phyloP scores from a whole-genome alignment of 2,888 invertebrate species.

The Linhomoeus sp. region DNA sequence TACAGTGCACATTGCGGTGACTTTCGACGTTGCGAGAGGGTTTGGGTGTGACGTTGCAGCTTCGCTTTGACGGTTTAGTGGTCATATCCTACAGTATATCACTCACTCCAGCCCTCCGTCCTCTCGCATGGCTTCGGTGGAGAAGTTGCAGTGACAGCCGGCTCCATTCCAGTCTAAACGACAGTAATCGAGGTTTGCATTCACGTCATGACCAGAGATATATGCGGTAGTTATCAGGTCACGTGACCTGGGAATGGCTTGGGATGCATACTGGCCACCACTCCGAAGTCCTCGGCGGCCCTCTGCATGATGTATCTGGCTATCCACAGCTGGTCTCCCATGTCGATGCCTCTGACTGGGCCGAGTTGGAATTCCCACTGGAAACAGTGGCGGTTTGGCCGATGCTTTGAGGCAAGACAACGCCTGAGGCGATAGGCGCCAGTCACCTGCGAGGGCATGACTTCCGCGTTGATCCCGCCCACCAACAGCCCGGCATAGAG shows the following conservation, averaged over 20 bases:
- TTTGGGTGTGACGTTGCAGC: too few relatives aligned
- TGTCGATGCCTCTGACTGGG: constrained; percentile 58
- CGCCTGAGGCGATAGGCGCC: too few relatives aligned
- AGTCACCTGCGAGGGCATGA: constrained; percentile 26
- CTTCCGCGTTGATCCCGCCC: constrained; percentile 80
- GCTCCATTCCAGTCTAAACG: constrained; percentile 33
- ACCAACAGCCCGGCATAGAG: constrained; percentile 75
- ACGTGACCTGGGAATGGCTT: too few relatives aligned
- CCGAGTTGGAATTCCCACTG: constrained; percentile 83
- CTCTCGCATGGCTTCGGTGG: constrained; percentile 27
- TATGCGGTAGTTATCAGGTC: too few relatives aligned
- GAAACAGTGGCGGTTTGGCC: too few relatives aligned
- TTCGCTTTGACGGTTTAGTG: too few relatives aligned
- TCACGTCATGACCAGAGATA: background rate
- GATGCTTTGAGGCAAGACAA: too few relatives aligned
- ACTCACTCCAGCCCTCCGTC: constrained; percentile 1
- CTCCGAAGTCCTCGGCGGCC: constrained; percentile 78
- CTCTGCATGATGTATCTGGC: constrained; percentile 38
- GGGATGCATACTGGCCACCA: too few relatives aligned
- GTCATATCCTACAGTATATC: too few relatives aligned
- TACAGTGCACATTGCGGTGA: too few relatives aligned
- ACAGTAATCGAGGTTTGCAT: background rate
- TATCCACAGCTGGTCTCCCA: constrained; percentile 60
- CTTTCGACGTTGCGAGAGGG: too few relatives aligned
- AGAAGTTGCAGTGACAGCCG: constrained; percentile 32